phyloP scores from a whole-genome alignment of 2,113 vertebrate genomes.

The Eretmochelys imbricata region DNA sequence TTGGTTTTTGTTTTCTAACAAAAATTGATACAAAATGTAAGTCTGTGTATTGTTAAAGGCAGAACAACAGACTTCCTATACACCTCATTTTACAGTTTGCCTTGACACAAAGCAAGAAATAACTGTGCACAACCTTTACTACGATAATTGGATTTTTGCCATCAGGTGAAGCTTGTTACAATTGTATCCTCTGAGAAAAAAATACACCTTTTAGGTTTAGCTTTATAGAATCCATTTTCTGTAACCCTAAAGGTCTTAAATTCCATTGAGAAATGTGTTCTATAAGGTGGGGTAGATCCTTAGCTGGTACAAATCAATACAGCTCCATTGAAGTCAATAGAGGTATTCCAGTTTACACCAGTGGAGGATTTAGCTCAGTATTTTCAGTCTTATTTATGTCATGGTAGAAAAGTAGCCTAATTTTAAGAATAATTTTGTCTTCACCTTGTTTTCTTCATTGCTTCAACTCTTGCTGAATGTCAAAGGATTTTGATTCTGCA shows the following conservation, averaged over 20 bases:
- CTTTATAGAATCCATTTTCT: conserved; percentile 70
- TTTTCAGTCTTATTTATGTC: neutral
- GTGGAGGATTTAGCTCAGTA: neutral
- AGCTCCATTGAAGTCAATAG: neutral
- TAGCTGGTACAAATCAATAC: neutral
- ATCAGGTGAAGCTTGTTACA: conserved; percentile 67
- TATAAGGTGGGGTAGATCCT: conserved; percentile 16
- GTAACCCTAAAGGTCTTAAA: conserved; percentile 56
- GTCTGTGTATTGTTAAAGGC: conserved; percentile 5
- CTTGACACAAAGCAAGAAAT: conserved; percentile 63
- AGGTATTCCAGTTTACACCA: neutral
- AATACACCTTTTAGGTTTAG: conserved; percentile 61
- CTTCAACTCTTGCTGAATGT: neutral
- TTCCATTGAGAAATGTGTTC: conserved; percentile 24
- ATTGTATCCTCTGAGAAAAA: conserved; percentile 72
- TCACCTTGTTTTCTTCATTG: neutral
- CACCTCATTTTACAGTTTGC: conserved; percentile 60
- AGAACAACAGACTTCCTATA: conserved; percentile 37
- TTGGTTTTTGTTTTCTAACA: conserved; percentile 45
- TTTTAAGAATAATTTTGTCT: conserved; percentile 38
- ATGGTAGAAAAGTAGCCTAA: neutral
- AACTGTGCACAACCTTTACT: conserved; percentile 67
- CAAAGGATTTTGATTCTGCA: neutral
- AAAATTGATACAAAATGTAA: conserved; percentile 1
- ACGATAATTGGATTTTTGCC: conserved; percentile 75